Evolutionary conservation across 1,140 invertebrate genomes (phyloP).

Genomic region (Pseudomyrmex pallidus): DNA sequence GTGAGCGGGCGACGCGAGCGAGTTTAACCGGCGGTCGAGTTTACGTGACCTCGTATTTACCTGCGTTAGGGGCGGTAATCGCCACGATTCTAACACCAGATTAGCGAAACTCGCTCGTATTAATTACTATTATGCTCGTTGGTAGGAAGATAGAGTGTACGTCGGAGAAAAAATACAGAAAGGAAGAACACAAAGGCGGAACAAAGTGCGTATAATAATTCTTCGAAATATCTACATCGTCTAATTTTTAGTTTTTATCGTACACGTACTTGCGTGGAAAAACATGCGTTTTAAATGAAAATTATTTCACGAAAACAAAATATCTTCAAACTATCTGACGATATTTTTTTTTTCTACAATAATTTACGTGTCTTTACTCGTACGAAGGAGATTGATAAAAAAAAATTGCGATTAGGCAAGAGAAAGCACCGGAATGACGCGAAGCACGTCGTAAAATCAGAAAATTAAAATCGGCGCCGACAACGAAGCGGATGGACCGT

Average conservation of each 20-base stretch:
- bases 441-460: constrained; percentile 57
- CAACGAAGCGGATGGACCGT: constrained; percentile 53
- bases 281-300: neutral
- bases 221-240: no score
- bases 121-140: constrained; percentile 28
- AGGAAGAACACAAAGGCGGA: neutral
- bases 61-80: constrained; percentile 65
- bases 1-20: constrained; percentile 37
- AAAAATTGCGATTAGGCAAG: neutral
- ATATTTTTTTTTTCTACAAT: neutral
- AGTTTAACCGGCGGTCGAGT: constrained; percentile 65
- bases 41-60: constrained; percentile 61
- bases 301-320: no score
- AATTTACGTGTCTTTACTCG: neutral
- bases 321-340: no score
- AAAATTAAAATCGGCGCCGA: constrained; percentile 73
- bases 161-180: neutral
- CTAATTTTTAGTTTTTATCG: neutral
- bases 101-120: constrained; percentile 38
- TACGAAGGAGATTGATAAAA: neutral
- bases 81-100: constrained; percentile 53
- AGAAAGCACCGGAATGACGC: neutral
- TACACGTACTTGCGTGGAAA: neutral
- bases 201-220: neutral
- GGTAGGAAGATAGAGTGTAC: neutral